Base-by-base conservation (phyloP, 2,113 vertebrate genomes). In the Ailuropoda melanoleuca region DNA sequence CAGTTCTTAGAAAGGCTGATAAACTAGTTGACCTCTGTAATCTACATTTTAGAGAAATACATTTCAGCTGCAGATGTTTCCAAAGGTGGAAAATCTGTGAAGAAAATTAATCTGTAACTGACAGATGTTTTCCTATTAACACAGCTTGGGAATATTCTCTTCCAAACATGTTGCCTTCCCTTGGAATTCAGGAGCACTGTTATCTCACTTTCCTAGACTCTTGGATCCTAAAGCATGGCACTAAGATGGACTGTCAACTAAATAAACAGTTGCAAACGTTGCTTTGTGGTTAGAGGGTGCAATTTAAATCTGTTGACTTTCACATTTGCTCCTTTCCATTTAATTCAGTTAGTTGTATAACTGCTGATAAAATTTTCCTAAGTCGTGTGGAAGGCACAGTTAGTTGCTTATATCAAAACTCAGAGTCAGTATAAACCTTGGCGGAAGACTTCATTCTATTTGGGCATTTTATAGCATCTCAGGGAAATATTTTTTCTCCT, bases 1-100 rank as follows among this genome's bases (percentile, higher is more conserved):
- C 64, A 66, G 31, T 96, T 97, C 80, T 29, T 37, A 88, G 78
- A 95, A 97, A 56, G 93, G 31, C 96, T 98, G 97, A 96, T 96
- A 98, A 90, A 97, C 94, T 82, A 92, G 93, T 18, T 97, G 93
- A 84, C 93, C 88, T 96, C 95, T 95, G 83, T 88, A 97, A 95
- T 97, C 78, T 97, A 72, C 74, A 88, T 96, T 97, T 96, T 95
- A 48, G 4, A 81, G 87, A 98, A 96, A 72, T 48, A 26, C 50
- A 98, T 94, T 90, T 84, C 80, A 97, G 23, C 75, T 12, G 58
- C 19, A 97, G 94, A 95, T 97, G 88, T 88, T 96, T 97, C 88
- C 75, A 91, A 88, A 89, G 88, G 93, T 87, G 96, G 31, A 86
- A 93, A 88, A 60, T 93, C 31, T 21, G 23, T 10, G 72, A 96